Percentiles rank a stretch among this genome's conserved stretches.
phyloP scores from a whole-genome alignment of 2,797 vertebrate genomes.

The Platalea minor region DNA sequence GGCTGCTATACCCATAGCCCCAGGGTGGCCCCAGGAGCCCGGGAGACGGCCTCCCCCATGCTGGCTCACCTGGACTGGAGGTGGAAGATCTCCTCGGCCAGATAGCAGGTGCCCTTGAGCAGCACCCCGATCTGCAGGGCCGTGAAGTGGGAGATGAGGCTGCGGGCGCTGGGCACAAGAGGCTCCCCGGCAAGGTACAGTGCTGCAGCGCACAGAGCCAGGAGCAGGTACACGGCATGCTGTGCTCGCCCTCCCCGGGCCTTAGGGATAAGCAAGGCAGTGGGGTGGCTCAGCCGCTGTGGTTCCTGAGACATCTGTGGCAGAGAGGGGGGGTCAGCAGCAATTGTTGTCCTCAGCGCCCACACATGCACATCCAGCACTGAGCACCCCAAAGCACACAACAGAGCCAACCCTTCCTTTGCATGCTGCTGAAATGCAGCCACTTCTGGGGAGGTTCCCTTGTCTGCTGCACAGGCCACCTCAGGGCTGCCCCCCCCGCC shows the following conservation, averaged over 20 bases:
- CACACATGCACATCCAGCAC: accelerated
- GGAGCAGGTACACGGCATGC: not conserved
- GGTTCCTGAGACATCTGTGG: not conserved
- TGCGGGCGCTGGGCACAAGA: not conserved
- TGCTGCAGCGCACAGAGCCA: not conserved
- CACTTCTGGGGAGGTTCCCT: not conserved
- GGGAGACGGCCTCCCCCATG: accelerated
- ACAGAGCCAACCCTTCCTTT: accelerated
- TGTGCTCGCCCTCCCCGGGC: not conserved
- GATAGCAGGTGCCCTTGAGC: constrained; percentile 35
- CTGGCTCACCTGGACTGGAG: constrained; percentile 13
- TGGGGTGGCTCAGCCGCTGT: accelerated
- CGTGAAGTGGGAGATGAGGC: not conserved
- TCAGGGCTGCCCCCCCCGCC: too few relatives aligned
- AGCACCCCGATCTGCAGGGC: constrained; percentile 5
- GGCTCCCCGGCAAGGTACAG: not conserved
- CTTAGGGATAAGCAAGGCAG: not conserved
- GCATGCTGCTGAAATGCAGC: not conserved
- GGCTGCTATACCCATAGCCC: too few relatives aligned
- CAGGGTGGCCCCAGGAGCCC: not conserved
- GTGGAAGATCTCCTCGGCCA: constrained; percentile 54
- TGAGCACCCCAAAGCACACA: not conserved
- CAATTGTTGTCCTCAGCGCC: accelerated
- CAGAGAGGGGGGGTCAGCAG: accelerated
- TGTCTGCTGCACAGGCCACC: accelerated